Base-by-base conservation (phyloP, 2,888 invertebrate genomes). In the Diaperis boleti region DNA sequence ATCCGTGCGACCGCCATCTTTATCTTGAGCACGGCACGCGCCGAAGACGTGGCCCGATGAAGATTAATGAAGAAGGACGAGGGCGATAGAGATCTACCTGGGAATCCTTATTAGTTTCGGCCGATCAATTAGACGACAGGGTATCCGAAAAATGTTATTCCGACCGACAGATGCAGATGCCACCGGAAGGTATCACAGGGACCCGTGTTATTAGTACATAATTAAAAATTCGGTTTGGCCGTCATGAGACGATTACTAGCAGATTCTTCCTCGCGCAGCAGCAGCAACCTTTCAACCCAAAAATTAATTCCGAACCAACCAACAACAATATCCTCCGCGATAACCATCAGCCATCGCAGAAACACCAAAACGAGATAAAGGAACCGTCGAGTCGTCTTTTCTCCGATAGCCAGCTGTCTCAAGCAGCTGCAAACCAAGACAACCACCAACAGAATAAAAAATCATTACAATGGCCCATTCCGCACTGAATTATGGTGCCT, bases 381-480 rank as follows among this genome's bases (percentile, higher is more conserved):
- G 63, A 63, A 55, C 66, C 67, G 66, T 65, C 62, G 64, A 63
- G 56, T 61, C 65, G 62, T 52, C 66, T 63, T 66, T 70, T 67
- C 66, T 69, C 57, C 69, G 69, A 59, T 56, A 37, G 60, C 72
- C 73, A 73, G 70, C 72, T 73, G 72, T 66, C 67, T 65, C 57
- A 57, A 54, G 67, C 69, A 64, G 64, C 64, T 64, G 64, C 64
- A 54, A 37, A 54, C 42, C 59, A 59, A 44, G 52, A 52, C 52
- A 52, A 33, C 41, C 52, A 52, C 17, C 33, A 44, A 42, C 54
- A 13, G 18, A 29, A 59, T 33, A 61, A 55, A 61, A 61, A 61
- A 61, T 55, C 54, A 61, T 45, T 33, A 61, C 61, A 61, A 61
- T 61, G 41, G 45, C 39, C 39, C 45, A 33, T 61, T 61, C 47